Base-by-base conservation (phyloP, 2,888 invertebrate species). In the Stenichneumon culpator region DNA sequence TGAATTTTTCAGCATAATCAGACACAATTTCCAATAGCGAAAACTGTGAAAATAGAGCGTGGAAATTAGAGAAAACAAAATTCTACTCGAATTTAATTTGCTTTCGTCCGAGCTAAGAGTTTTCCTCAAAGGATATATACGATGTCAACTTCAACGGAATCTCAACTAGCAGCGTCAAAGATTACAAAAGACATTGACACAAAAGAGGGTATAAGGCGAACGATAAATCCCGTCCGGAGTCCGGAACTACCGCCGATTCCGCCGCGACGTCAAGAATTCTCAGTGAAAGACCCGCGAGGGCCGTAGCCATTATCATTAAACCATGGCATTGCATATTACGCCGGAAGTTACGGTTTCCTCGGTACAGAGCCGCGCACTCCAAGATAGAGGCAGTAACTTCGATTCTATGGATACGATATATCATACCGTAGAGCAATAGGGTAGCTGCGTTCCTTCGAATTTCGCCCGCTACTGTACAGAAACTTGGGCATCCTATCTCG, bases 261-360 rank as follows among this genome's bases (percentile, higher is more conserved):
- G 25, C 28, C 9, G 47, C 54, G 57, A 32, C 65, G 28, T 22
- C 36, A 60, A 63, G 52, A 69, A 60, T 77, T 77, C 81, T 81
- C 52, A 77, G 63, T 57, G 19, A 68, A 19, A 73, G 47, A 73
- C 52, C 19, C 14, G 39, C 36, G 60, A 72, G 80, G 60, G 77
- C 80, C 60, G 72, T 83, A 16, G 57, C 57, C 77, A 77, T 84
- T 80, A 80, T 77, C 72, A 77, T 72, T 67, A 57, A 67, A 50
- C 44, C 19, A 19, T 22, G 47, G 50, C 63, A 79, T 79, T 22
- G 47, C 65, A 74, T 63, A 44, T n/a, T 44, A 52, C n/a, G 36
- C 65, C 47, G 67, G 72, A 75, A 84, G 77, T 84, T 77, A 77
- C 60, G 73, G 50, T 57, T 81, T 65, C 57, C 68, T 32, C 79